These are phyloP conservation scores for Hemistola chrysoprasaria DNA, from an alignment of 2,888 invertebrate species.

Conservation along the genomic window DNA sequence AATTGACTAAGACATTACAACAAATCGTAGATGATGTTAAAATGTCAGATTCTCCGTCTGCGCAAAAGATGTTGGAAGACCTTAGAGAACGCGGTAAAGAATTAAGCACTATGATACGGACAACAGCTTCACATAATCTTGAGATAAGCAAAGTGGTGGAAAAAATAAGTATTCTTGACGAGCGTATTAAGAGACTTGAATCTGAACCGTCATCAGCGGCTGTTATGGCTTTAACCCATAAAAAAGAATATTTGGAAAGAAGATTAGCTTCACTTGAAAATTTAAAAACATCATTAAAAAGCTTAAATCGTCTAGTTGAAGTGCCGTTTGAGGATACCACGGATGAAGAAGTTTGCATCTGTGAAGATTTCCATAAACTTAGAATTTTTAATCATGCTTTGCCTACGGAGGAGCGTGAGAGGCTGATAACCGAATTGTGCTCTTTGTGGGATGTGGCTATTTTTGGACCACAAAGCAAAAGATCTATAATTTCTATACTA, in stretches of 20 bases:
- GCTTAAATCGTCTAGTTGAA: constrained; percentile 40
- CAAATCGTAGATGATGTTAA: constrained; percentile 59
- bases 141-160: constrained; percentile 63
- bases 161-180: constrained; percentile 58
- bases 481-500: constrained; percentile 69
- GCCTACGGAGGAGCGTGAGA: constrained; percentile 57
- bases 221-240: constrained; percentile 54
- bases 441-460: constrained; percentile 65
- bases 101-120: constrained; percentile 54
- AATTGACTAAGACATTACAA: constrained; percentile 63
- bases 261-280: constrained; percentile 56
- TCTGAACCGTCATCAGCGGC: constrained; percentile 54
- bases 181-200: constrained; percentile 55
- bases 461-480: constrained; percentile 55
- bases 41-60: constrained; percentile 36
- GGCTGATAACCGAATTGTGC: constrained; percentile 65
- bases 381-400: constrained; percentile 67
- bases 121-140: constrained; percentile 50
- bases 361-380: constrained; percentile 65
- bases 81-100: constrained; percentile 53
- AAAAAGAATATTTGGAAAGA: constrained; percentile 60
- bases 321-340: constrained; percentile 37
- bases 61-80: constrained; percentile 47
- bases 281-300: constrained; percentile 53
- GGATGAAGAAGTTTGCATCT: constrained; percentile 52